Conservation (phyloP, 2,888 invertebrate species). For the Adelphocoris suturalis region DNA sequence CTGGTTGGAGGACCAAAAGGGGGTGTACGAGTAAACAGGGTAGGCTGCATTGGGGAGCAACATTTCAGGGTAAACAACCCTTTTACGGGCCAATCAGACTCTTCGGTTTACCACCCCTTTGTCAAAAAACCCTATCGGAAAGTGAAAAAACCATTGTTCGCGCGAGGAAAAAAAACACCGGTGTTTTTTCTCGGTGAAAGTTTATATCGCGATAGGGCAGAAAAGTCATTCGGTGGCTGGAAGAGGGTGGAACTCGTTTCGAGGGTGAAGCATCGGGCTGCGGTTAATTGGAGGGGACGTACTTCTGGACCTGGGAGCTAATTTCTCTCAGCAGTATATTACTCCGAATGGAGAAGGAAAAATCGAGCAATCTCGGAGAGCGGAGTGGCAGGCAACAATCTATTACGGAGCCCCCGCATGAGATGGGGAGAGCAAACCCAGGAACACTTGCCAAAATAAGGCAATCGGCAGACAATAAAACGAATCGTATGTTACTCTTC, state of each 20-base stretch:
- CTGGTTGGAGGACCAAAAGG: not conserved
- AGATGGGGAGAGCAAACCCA: slow-evolving; percentile 25
- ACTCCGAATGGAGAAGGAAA: slow-evolving; percentile 31
- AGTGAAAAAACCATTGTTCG: slow-evolving; percentile 39
- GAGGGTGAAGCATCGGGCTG: slow-evolving; percentile 59
- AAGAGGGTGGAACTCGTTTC: slow-evolving; percentile 30
- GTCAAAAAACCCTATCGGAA: slow-evolving; percentile 39
- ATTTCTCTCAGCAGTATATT: slow-evolving; percentile 60
- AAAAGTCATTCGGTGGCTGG: slow-evolving; percentile 40
- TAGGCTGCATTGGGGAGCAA: slow-evolving; percentile 29
- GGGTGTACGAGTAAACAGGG: slow-evolving; percentile 52
- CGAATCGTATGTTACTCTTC: slow-evolving; percentile 72
- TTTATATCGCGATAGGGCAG: slow-evolving; percentile 55
- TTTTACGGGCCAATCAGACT: slow-evolving; percentile 64
- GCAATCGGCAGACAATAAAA: slow-evolving; percentile 75
- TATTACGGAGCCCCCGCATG: slow-evolving; percentile 62
- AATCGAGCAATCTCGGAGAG: slow-evolving; percentile 56
- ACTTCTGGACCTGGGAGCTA: slow-evolving; percentile 48
- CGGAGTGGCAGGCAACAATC: slow-evolving; percentile 58
- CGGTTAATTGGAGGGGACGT: slow-evolving; percentile 58
- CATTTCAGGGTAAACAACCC: slow-evolving; percentile 61
- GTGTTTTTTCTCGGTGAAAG: slow-evolving; percentile 52
- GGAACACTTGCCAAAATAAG: slow-evolving; percentile 75
- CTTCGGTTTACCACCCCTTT: slow-evolving; percentile 6
- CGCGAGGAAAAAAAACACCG: not conserved